These are phyloP conservation scores for Geodia barretti DNA, from an alignment of 37 sponge, comb jelly and placozoan species.

Conservation along the genomic window DNA sequence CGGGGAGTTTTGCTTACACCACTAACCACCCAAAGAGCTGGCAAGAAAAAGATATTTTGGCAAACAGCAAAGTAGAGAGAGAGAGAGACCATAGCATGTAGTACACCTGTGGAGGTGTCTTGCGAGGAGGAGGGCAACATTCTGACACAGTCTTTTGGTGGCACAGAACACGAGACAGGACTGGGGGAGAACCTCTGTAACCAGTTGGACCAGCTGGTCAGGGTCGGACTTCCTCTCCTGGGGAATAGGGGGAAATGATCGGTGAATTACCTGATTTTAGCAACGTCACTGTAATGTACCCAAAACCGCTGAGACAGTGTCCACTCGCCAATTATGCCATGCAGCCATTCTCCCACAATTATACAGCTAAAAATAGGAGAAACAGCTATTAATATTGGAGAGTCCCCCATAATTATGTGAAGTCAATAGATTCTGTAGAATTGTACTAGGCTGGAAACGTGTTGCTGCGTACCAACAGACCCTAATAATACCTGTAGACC, in stretches of 20 bases:
- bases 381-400: no score
- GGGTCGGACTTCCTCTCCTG: slow-evolving; percentile 33
- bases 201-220: slow-evolving; percentile 69
- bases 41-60: not conserved
- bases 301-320: no score
- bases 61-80: not conserved
- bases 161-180: slow-evolving; percentile 93
- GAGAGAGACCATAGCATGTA: not conserved
- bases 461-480: no score
- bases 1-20: not conserved
- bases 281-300: no score
- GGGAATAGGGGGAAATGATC: not conserved
- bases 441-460: no score
- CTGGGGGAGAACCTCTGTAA: slow-evolving; percentile 78
- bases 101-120: slow-evolving; percentile 47
- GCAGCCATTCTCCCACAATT: not conserved
- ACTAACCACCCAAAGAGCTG: not conserved
- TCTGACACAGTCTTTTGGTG: slow-evolving; percentile 93
- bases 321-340: no score
- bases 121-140: slow-evolving; percentile 77
- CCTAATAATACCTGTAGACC: not conserved
- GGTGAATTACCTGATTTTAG: not conserved
- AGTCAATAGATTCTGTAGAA: no score
- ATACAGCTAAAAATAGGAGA: no score
- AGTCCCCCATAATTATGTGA: no score